These are phyloP conservation scores for Gymnocephalus cernua DNA, from an alignment of 2,113 vertebrate genomes.

Conservation along the genomic window DNA sequence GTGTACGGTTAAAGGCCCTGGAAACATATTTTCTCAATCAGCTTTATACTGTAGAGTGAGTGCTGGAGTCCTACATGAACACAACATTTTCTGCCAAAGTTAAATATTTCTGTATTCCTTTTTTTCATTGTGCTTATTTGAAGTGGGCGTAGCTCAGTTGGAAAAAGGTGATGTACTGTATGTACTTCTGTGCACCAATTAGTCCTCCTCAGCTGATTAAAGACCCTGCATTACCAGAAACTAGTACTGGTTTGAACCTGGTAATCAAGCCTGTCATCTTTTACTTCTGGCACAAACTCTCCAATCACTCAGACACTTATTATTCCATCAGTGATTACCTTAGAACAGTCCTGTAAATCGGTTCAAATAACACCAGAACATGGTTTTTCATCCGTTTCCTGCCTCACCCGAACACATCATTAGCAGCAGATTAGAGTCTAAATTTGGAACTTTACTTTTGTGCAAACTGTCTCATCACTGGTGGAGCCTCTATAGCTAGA, in stretches of 20 bases:
- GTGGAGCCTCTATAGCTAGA: neutral
- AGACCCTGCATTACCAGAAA: neutral
- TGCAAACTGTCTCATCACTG: slow-evolving; percentile 17
- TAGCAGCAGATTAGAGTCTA: slow-evolving; percentile 16
- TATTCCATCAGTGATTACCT: neutral
- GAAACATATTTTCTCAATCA: neutral
- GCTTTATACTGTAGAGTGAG: neutral
- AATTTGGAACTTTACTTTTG: slow-evolving; percentile 34
- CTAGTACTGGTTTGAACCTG: neutral
- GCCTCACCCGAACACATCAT: slow-evolving; percentile 33
- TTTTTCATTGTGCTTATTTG: neutral
- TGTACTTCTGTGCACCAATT: no score
- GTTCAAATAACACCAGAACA: neutral
- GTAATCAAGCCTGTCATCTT: neutral
- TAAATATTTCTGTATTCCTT: neutral
- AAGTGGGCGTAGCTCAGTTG: neutral
- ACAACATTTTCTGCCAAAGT: neutral
- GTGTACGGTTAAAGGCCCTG: neutral
- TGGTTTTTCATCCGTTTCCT: slow-evolving; percentile 11
- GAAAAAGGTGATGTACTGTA: neutral
- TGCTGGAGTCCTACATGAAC: neutral
- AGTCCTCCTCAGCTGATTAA: neutral
- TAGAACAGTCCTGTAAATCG: neutral
- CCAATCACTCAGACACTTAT: neutral
- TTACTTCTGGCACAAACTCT: neutral